Evolutionary conservation across 2,113 vertebrate genomes (phyloP).

Genomic region (Chloebia gouldiae): DNA sequence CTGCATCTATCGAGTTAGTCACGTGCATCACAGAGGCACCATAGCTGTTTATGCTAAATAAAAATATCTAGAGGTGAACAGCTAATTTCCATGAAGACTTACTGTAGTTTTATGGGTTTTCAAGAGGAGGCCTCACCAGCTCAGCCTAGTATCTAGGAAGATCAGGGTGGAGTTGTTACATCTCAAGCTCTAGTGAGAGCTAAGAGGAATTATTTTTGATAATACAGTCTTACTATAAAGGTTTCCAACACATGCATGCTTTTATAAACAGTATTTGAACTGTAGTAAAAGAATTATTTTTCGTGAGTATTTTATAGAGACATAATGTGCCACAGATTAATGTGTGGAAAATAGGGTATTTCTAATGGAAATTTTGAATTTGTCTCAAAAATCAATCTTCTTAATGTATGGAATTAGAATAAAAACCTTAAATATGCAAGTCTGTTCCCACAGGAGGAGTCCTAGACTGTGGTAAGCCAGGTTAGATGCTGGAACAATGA

Average conservation of each 20-base stretch:
- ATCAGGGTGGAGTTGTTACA: neutral
- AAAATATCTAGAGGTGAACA: neutral
- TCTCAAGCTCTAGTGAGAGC: neutral
- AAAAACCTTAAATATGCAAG: neutral
- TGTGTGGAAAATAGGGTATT: neutral
- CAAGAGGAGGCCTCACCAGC: neutral
- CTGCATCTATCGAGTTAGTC: neutral
- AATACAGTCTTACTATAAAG: neutral
- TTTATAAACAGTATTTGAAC: neutral
- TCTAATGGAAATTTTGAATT: neutral
- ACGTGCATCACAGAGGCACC: fast-evolving
- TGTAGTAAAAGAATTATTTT: neutral
- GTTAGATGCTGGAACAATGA: neutral
- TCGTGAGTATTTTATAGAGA: neutral
- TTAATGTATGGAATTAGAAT: neutral
- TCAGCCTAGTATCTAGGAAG: neutral
- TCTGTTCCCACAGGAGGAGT: neutral
- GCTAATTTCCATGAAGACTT: neutral
- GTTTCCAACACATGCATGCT: neutral
- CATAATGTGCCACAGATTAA: neutral
- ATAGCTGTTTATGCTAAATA: neutral
- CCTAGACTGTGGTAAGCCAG: neutral
- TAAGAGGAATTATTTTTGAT: neutral
- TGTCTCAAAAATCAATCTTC: neutral
- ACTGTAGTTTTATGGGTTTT: neutral